Evolutionary conservation across 2,888 invertebrate genomes (phyloP), one percentile per base, ranked within the genome.

Genomic region (Tenthredo distinguenda): DNA sequence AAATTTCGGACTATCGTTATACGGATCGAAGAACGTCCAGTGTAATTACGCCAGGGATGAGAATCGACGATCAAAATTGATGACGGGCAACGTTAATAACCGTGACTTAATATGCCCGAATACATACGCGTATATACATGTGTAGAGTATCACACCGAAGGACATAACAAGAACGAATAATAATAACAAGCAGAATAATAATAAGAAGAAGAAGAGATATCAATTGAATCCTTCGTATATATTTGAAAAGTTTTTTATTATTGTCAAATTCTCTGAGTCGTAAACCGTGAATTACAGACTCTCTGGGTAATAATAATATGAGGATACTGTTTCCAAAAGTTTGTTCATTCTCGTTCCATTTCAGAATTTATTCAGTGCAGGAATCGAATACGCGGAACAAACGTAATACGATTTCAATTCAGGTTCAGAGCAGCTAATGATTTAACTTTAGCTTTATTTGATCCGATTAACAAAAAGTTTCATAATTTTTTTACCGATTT

Each of bases 1-100:
- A 68, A 68, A 68, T 68, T 68, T 68, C 12, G 68, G 68, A 68
- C 34, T 68, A 34, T 68, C 68, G 68, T 68, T 68, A 18, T 34
- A 68, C 34, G 68, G 68, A 34, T 68, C 68, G 68, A 34, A 68
- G 7, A 68, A 68, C 7, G 68, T 18, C 34, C 18, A 5, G 31
- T 34, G 34, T 68, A 34, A 68, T 68, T 68, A 68, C 34, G 15
- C 18, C 34, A 26, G 34, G 68, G 68, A 68, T 34, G 34, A 34
- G 18, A 68, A 34, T 68, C 34, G 68, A 34, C 68, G 26, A 34
- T 68, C 15, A 68, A 34, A 68, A 68, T 26, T 68, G 31, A 68
- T 68, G 68, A 68, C 68, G 15, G 34, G 68, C 6, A 31, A 68
- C 34, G 68, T 68, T 68, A 34, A 68, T 34, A 34, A 68, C 34